These are phyloP conservation scores for Aporophyla lueneburgensis DNA, from an alignment of 2,888 invertebrate species.

Conservation along the genomic window DNA sequence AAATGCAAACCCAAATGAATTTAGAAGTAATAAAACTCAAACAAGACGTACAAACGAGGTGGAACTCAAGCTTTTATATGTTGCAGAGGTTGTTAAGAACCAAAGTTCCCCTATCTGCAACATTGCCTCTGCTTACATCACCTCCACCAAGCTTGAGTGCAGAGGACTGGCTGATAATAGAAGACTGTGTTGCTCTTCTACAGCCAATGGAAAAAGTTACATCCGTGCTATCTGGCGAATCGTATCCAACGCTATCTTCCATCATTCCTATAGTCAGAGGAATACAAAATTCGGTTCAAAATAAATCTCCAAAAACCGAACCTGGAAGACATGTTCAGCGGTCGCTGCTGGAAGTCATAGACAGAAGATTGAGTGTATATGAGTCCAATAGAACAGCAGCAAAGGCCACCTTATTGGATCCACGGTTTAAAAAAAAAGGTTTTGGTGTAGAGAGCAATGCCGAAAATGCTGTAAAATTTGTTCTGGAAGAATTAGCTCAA, in stretches of 20 bases:
- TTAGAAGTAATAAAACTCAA: constrained; percentile 59
- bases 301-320: constrained; percentile 47
- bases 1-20: constrained; percentile 55
- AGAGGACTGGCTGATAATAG: constrained; percentile 38
- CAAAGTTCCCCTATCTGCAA: constrained; percentile 13
- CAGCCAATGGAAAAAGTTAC: constrained; percentile 55
- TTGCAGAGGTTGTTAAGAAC: constrained; percentile 35
- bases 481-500: constrained; percentile 16
- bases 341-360: constrained; percentile 29
- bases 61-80: constrained; percentile 55
- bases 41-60: constrained; percentile 67
- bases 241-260: constrained; percentile 36
- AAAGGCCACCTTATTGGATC: constrained; percentile 33
- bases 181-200: constrained; percentile 56
- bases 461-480: constrained; percentile 45
- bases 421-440: constrained; percentile 55
- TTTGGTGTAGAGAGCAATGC: constrained; percentile 59
- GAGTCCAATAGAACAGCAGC: constrained; percentile 33
- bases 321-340: constrained; percentile 26
- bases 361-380: constrained; percentile 20
- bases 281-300: constrained; percentile 55
- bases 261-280: constrained; percentile 41
- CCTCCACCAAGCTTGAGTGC: constrained; percentile 20
- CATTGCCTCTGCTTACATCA: constrained; percentile 15
- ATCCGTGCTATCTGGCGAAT: constrained; percentile 62